Conservation (phyloP, 1,140 invertebrate species). For the Ceratina japonica region DNA sequence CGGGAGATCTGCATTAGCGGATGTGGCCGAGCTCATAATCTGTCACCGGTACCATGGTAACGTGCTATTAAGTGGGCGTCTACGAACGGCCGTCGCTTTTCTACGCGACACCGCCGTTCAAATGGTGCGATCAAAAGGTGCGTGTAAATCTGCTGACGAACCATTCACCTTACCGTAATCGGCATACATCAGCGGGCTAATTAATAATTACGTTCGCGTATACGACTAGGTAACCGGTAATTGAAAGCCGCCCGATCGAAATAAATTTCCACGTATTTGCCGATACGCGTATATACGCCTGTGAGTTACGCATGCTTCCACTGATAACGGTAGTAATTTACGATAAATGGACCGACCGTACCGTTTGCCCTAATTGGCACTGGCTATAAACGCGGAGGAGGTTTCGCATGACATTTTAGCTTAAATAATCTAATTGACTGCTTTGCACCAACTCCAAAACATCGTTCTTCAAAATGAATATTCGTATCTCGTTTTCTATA, state of each 20-base stretch:
- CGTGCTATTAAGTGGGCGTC: conserved; percentile 48
- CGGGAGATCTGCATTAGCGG: conserved; percentile 53
- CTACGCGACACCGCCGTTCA: conserved; percentile 12
- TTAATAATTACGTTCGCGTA: neutral
- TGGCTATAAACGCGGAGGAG: neutral
- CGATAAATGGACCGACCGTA: neutral
- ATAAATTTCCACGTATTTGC: neutral
- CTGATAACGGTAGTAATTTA: neutral
- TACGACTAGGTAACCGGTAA: conserved; percentile 3
- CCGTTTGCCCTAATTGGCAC: neutral
- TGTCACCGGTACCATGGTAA: conserved; percentile 39
- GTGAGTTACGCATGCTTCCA: neutral
- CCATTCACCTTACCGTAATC: conserved; percentile 5
- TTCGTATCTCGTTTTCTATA: neutral
- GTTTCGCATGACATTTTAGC: neutral
- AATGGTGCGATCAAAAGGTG: neutral
- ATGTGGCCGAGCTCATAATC: conserved; percentile 55
- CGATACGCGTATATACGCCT: too few species aligned
- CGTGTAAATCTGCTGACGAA: neutral
- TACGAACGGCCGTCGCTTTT: conserved; percentile 18
- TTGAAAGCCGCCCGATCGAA: conserved; percentile 15
- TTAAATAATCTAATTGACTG: neutral
- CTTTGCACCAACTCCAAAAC: too few species aligned
- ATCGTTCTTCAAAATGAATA: too few species aligned
- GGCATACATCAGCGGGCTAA: conserved; percentile 5